Conservation (phyloP, 2,888 invertebrate species). For the Phymatocera aterrima region DNA sequence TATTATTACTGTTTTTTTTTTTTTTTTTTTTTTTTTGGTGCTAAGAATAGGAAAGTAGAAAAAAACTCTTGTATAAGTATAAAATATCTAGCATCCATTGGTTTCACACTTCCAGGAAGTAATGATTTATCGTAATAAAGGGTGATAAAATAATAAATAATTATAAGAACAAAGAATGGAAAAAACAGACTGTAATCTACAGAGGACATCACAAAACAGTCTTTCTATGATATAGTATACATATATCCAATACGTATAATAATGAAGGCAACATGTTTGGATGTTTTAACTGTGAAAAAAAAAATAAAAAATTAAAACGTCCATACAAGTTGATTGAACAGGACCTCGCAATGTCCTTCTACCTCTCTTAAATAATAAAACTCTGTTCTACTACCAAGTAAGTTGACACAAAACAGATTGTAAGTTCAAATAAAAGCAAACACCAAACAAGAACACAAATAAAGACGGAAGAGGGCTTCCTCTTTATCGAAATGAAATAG, state of each 20-base stretch:
- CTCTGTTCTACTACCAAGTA: neutral
- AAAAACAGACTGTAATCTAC: constrained; percentile 22
- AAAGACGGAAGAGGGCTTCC: neutral
- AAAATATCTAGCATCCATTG: neutral
- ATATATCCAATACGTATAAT: constrained; percentile 22
- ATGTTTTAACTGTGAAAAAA: neutral
- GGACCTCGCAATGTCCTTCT: neutral
- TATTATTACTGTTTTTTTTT: neutral
- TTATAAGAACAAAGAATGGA: neutral
- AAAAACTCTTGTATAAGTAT: neutral
- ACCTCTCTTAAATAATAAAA: neutral
- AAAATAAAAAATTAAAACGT: constrained; percentile 8
- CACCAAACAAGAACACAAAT: neutral
- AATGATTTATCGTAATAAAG: neutral
- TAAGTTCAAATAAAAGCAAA: constrained; percentile 11
- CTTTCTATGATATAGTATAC: too few relatives aligned
- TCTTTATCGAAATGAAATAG: neutral
- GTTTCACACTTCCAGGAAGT: neutral
- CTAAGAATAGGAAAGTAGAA: neutral
- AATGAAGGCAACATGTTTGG: constrained; percentile 8
- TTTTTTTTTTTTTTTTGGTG: neutral
- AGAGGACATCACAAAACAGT: constrained; percentile 46
- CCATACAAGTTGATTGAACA: neutral
- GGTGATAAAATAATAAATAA: neutral
- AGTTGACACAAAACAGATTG: neutral